Base-by-base conservation (phyloP, 2,113 vertebrate genomes). In the Dasyurus viverrinus region DNA sequence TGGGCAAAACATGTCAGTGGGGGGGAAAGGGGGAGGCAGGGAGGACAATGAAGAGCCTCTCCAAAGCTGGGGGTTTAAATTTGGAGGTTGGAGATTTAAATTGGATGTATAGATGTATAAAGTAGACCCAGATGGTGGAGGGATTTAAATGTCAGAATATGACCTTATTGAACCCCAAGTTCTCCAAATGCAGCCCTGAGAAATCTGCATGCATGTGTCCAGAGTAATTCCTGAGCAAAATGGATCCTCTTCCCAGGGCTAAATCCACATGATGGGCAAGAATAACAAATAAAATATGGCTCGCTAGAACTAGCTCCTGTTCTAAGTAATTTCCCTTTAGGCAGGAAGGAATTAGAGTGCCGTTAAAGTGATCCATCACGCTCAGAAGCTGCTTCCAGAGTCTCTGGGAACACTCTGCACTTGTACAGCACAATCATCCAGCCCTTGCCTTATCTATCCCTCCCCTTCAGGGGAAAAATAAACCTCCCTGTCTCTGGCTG, bases 271-370 rank as follows among this genome's bases (percentile, higher is more conserved):
- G 89, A 91, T 91, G 92, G 48, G 54, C 12, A 0, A 8, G 12
- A 94, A 90, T 11, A 90, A 93, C 92, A 96, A 24, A 96, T 92
- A 68, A 97, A 97, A 93, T 42, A 30, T 93, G 90, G 95, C 90
- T 95, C 92, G 84, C 48, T 91, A 76, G 90, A 92, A 91, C 93
- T 91, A 96, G 84, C 54, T 91, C 52, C 93, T 97, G 54, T 95
- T 94, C 60, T 96, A 93, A 97, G 95, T 93, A 93, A 57, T 95
- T 94, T 97, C 95, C 90, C 42, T 93, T 50, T 91, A 93, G 93
- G 90, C 93, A 97, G 93, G 92, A 95, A 36, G 53, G 92, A 50
- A 55, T 10, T 89, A 52, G 91, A 36, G 89, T 11, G 47, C 24
- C 14, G 25, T 16, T 92, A 94, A 95, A 97, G 55, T 68, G 46